Base-by-base conservation (phyloP, 2,797 vertebrate genomes). In the Psittacula derbiana region DNA sequence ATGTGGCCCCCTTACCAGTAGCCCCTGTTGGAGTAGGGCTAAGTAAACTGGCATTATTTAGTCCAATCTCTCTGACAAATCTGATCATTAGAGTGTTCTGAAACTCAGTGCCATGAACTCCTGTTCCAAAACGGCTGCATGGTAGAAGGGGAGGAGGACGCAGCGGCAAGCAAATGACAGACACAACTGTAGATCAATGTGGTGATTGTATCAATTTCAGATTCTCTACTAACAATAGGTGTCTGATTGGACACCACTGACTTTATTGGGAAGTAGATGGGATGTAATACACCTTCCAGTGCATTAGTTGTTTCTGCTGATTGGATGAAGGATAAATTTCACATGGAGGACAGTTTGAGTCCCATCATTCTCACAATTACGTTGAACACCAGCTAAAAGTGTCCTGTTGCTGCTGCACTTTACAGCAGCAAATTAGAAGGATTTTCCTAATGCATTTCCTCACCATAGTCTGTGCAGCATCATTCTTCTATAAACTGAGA, bases 141-240 rank as follows among this genome's bases (percentile, higher is more conserved):
- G 74, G 81, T 86, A 43, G 66, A 88, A 83, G 52, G 60, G 78
- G 47, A 93, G 91, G 61, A 95, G 71, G 82, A 87, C 15, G 3
- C 82, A 52, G 72, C 41, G 12, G 83, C 81, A 90, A 96, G 94
- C 40, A 93, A 93, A 96, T 98, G 96, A 97, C 94, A 97, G 97
- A 58, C 87, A 95, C 96, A 97, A 96, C 96, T 97, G 95, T 96
- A 97, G 98, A 97, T 98, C 98, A 96, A 95, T 97, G 97, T 98
- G 92, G 97, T 98, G 97, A 98, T 97, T 98, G 96, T 98, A 98
- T 98, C 98, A 97, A 97, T 98, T 98, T 98, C 98, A 98, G 97
- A 96, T 97, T 96, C 97, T 97, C 95, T 95, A 58, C 91, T 97
- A 97, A 98, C 98, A 98, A 98, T 98, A 97, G 97, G 96, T 94